Base-by-base conservation (phyloP, 2,113 vertebrate genomes). In the Pica pica region DNA sequence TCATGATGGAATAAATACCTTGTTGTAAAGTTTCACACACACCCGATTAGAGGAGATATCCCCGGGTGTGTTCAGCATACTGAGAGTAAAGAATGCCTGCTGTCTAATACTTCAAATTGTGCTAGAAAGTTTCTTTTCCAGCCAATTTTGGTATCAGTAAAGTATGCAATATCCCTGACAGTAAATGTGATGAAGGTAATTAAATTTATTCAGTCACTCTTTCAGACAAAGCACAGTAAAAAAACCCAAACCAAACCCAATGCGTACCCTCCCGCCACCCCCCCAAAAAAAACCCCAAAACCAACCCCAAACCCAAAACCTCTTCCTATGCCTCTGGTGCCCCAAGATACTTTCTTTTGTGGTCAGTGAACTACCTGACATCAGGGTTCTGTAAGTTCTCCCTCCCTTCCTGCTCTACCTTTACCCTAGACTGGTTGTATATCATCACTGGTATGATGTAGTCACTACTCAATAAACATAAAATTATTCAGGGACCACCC, bases 191-290 rank as follows among this genome's bases (percentile, higher is more conserved):
- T 14, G 30, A 94, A 57, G 22, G 18, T 68, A 68, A 73, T 76
- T 73, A 63, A 10, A 68, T 68, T 41, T 64, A 35, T 37, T 59
- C 39, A 37, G 39, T 42, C 27, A 21, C 28, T 79, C 27, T 59
- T 53, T 39, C 67, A 49, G 67, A 70, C 0, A 2, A 4, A 89
- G 42, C 22, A 87, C 19, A 64, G 18, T 23, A 11, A 77, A 30
- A 57, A 15, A 19, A 83, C 11, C 6, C 10, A 65, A 53, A 35
- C 18, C 7, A 55, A 65, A 35, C 5, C 11, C 6, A 61, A 27
- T 7, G n/a, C 3, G 17, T 3, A 0, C 8, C 5, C 42, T 42
- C 42, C 16, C 42, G 6, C 46, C 30, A 13, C 16, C 31, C 33
- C 24, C 27, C 22, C 7, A 6, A 4, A 33, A 41, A 16, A 52